Conservation (phyloP, 92 coral and sea anemone genomes). For the Montipora capitata region DNA sequence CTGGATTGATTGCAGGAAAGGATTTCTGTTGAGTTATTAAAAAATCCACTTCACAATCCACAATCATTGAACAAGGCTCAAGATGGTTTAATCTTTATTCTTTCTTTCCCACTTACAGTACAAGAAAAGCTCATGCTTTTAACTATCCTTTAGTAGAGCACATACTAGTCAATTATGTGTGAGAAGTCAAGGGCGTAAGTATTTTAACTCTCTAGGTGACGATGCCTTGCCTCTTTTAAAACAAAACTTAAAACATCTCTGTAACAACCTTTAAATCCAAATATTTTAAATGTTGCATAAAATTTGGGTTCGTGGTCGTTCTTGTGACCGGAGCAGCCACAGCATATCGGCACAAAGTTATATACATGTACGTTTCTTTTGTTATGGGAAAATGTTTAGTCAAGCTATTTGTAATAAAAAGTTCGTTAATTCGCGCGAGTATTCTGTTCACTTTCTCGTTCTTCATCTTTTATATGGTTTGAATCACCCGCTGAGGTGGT, state of each 20-base stretch:
- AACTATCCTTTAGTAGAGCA: neutral
- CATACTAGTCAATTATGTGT: neutral
- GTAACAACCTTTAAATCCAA: neutral
- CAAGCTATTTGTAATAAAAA: neutral
- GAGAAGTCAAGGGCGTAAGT: neutral
- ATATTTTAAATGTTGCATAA: neutral
- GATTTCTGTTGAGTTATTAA: neutral
- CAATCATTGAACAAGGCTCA: neutral
- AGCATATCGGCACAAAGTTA: neutral
- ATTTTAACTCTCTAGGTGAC: neutral
- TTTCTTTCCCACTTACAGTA: neutral
- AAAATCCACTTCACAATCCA: neutral
- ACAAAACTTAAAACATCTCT: neutral
- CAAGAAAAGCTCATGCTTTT: neutral
- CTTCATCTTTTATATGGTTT: neutral
- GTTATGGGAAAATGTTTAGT: neutral
- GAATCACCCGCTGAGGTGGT: neutral
- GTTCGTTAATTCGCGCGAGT: neutral
- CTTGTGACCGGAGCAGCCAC: neutral
- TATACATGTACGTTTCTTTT: neutral
- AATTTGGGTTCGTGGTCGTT: neutral
- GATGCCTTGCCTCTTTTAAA: neutral
- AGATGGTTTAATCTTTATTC: conserved; percentile 2
- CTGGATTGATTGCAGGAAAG: conserved; percentile 10
- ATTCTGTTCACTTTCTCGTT: neutral